These are phyloP conservation scores for Epinephelus cyanopodus DNA, from an alignment of 2,113 vertebrate species.

Conservation along the genomic window DNA sequence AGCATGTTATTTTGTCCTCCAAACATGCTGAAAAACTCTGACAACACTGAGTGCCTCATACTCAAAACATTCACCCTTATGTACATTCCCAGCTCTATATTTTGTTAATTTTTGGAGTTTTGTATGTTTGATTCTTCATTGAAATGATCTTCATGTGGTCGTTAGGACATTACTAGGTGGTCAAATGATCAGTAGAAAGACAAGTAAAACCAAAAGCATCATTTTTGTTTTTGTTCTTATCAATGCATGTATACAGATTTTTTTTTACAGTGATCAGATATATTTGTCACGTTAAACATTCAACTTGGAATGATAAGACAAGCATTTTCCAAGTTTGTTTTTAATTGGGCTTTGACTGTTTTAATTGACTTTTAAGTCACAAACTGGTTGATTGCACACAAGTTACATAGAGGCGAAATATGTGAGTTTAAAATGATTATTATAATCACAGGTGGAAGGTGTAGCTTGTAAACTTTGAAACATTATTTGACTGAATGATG, in stretches of 20 bases:
- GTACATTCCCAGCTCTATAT: constrained; percentile 4
- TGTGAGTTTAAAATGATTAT: neutral
- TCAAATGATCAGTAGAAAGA: neutral
- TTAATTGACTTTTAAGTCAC: neutral
- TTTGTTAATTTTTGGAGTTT: constrained; percentile 12
- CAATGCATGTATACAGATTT: neutral
- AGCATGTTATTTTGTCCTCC: neutral
- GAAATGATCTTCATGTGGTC: constrained; percentile 10
- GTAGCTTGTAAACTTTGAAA: neutral
- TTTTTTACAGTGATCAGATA: neutral
- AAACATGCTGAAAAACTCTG: constrained; percentile 3
- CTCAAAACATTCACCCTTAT: neutral
- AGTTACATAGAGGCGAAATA: neutral
- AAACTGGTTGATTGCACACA: neutral
- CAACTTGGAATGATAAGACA: neutral
- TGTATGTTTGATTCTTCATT: neutral
- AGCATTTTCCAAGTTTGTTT: neutral
- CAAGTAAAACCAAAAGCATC: neutral
- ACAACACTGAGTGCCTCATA: constrained; percentile 3
- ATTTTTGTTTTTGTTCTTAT: neutral
- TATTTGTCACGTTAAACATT: neutral
- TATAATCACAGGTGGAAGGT: neutral
- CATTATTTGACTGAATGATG: neutral
- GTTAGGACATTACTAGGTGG: neutral
- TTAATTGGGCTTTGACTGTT: neutral